Evolutionary conservation across 2,797 vertebrate species (phyloP).

Genomic region (Tamandua tetradactyla): DNA sequence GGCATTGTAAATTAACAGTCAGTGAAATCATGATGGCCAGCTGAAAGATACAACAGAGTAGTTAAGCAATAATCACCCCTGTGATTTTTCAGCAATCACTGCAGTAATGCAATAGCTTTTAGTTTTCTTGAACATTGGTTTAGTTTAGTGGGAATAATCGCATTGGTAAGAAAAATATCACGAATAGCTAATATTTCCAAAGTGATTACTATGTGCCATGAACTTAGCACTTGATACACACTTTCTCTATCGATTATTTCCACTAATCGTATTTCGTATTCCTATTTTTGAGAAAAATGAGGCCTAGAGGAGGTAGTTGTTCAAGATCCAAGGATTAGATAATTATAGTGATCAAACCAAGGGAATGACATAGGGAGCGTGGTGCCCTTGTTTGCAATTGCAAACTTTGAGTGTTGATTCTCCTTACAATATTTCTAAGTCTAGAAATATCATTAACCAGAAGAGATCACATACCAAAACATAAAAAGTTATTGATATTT

Average conservation of each 20-base stretch:
- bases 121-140: neutral
- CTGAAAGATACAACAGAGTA: neutral
- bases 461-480: neutral
- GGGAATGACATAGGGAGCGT: no score
- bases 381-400: neutral
- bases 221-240: neutral
- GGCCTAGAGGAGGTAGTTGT: neutral
- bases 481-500: neutral
- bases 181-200: neutral
- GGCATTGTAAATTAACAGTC: accelerated
- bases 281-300: neutral
- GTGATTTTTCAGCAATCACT: neutral
- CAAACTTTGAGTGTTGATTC: neutral
- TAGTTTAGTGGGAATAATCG: neutral
- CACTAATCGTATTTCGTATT: neutral
- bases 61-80: neutral
- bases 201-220: neutral
- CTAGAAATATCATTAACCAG: neutral
- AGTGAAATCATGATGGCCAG: neutral
- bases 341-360: neutral
- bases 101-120: neutral
- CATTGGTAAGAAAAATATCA: neutral
- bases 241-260: neutral
- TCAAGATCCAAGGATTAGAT: neutral
- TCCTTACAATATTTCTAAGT: neutral